Evolutionary conservation across 2,113 vertebrate genomes (phyloP).

Genomic region (Hipposideros armiger): DNA sequence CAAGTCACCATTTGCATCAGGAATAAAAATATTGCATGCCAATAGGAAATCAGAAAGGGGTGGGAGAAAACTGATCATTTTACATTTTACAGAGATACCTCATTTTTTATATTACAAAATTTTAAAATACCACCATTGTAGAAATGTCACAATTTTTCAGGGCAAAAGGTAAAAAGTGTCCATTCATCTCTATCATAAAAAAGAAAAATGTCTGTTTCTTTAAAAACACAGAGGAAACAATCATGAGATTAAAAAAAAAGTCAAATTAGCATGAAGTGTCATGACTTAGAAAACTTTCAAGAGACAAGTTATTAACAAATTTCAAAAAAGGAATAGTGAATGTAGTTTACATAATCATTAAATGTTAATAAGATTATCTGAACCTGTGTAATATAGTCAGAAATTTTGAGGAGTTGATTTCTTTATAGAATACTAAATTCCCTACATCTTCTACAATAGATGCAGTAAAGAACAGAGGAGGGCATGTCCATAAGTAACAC

Average conservation of each 20-base stretch:
- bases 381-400: constrained; percentile 4
- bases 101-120: background rate
- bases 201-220: constrained; percentile 12
- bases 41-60: background rate
- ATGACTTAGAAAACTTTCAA: constrained; percentile 52
- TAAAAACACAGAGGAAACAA: background rate
- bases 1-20: background rate
- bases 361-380: constrained; percentile 58
- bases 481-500: background rate
- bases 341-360: constrained; percentile 55
- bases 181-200: constrained; percentile 21
- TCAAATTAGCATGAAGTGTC: constrained; percentile 35
- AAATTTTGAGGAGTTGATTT: constrained; percentile 44
- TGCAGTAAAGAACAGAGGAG: background rate
- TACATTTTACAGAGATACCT: background rate
- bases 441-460: background rate
- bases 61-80: background rate
- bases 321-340: constrained; percentile 52
- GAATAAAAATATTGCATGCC: background rate
- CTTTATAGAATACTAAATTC: constrained; percentile 40
- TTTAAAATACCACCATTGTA: background rate
- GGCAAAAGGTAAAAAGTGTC: background rate
- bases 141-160: constrained; percentile 19
- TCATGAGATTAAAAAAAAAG: background rate
- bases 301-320: constrained; percentile 37